phyloP scores from a whole-genome alignment of 2,113 vertebrate genomes.

The Vulpes lagopus region DNA sequence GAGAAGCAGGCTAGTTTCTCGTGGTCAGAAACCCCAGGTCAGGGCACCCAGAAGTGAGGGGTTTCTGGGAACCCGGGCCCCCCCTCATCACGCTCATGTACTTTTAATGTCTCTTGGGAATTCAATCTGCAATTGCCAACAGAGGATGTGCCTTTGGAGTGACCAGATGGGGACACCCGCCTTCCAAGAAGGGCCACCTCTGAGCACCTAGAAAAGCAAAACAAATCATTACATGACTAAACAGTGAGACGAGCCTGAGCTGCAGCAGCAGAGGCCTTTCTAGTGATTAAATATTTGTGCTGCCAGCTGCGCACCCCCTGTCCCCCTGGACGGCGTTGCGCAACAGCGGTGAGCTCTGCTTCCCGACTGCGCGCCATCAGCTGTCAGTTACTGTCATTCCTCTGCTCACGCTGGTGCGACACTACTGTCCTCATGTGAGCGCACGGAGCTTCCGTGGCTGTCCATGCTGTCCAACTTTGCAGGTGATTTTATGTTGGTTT shows the following conservation, averaged over 20 bases:
- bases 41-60: not conserved
- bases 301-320: not conserved
- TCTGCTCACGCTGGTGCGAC: not conserved
- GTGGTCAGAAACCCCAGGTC: not conserved
- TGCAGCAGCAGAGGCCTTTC: not conserved
- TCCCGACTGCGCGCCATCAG: rapidly evolving
- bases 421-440: not conserved
- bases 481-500: not conserved
- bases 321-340: rapidly evolving
- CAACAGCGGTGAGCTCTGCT: rapidly evolving
- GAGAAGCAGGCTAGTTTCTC: not conserved
- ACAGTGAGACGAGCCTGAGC: not conserved
- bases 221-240: not conserved
- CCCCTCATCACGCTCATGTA: not conserved
- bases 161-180: not conserved
- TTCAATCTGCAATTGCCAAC: not conserved
- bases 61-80: not conserved
- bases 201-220: not conserved
- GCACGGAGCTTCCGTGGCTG: not conserved
- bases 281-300: not conserved
- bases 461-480: not conserved
- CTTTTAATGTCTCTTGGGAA: not conserved
- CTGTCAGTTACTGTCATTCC: not conserved
- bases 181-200: not conserved
- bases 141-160: not conserved